Evolutionary conservation across 2,113 vertebrate genomes (phyloP), one percentile per base, ranked within the genome.

Genomic region (Trichomycterus rosablanca): DNA sequence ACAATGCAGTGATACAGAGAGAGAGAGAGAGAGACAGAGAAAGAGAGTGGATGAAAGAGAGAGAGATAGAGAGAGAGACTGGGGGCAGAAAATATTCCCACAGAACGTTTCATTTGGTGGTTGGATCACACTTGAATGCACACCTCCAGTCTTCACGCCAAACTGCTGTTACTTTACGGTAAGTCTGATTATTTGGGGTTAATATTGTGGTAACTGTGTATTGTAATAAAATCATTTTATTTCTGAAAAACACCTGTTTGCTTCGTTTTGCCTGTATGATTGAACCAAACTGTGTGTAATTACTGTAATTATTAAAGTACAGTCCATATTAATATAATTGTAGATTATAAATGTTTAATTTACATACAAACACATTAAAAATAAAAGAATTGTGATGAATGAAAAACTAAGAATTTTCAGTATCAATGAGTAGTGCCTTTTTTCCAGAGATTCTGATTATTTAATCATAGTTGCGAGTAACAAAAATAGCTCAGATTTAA

Each of bases 81-180:
- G 53, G 10, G 45, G 14, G 40, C 10, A 15, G 46, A 9, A 18
- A 16, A 16, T 3, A 2, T 22, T 37, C 12, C 1, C 20, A 60
- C 48, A 30, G 40, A 54, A 42, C 28, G 1, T 42, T 50, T 46
- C 59, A 62, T 50, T 61, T 57, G 35, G 46, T 28, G 35, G 19
- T 16, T 32, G 37, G 42, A 53, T 63, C 59, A 32, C 7, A 42
- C 32, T 49, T 7, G 44, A 34, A 50, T 55, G 26, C 52, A 32
- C 44, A 30, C 34, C 53, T n/a, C n/a, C n/a, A n/a, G n/a, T n/a
- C 44, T 12, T 14, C 12, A 20, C 14, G 1, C 10, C 11, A 15
- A 28, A 9, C 46, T 5, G 3, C 12, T 26, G 24, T 7, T 44
- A 42, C 12, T 24, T 42, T 14, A 20, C 35, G 22, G 59, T 68